Conservation (phyloP, 2,888 invertebrate species). For the Lycocerus yunnanus region DNA sequence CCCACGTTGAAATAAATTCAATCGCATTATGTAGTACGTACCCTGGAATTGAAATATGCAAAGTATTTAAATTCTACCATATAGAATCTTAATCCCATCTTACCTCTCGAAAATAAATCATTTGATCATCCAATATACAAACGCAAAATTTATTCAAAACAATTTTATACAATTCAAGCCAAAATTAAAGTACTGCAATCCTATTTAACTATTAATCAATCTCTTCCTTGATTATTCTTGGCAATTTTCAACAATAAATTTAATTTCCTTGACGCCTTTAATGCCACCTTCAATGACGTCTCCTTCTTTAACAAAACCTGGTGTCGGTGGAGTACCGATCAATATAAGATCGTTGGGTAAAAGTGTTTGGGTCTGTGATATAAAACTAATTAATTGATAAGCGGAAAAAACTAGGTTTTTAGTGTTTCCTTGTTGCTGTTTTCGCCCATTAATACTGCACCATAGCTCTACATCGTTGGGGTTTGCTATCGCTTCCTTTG, state of each 20-base stretch:
- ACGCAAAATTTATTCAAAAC: too few relatives aligned
- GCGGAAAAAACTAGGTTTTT: constrained; percentile 70
- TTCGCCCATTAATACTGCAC: constrained; percentile 66
- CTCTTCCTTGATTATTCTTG: background rate
- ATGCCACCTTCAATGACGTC: constrained; percentile 69
- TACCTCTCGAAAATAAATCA: too few relatives aligned
- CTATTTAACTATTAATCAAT: background rate
- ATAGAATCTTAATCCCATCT: too few relatives aligned
- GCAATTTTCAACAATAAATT: constrained; percentile 46
- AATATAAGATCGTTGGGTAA: constrained; percentile 75
- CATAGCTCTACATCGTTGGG: constrained; percentile 64
- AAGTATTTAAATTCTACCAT: too few relatives aligned
- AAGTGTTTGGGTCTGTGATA: constrained; percentile 71
- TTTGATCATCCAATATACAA: too few relatives aligned
- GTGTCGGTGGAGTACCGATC: constrained; percentile 75
- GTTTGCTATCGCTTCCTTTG: constrained; percentile 58
- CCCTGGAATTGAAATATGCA: too few relatives aligned
- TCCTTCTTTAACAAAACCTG: constrained; percentile 65
- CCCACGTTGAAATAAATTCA: too few relatives aligned
- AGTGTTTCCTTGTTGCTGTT: constrained; percentile 66
- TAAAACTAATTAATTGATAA: constrained; percentile 67
- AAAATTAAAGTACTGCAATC: too few relatives aligned
- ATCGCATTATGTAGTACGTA: too few relatives aligned
- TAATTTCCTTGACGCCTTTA: constrained; percentile 51
- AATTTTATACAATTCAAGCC: too few relatives aligned